Conservation (phyloP, 92 coral and sea anemone species). For the Hydrozoanthus gracilis region DNA sequence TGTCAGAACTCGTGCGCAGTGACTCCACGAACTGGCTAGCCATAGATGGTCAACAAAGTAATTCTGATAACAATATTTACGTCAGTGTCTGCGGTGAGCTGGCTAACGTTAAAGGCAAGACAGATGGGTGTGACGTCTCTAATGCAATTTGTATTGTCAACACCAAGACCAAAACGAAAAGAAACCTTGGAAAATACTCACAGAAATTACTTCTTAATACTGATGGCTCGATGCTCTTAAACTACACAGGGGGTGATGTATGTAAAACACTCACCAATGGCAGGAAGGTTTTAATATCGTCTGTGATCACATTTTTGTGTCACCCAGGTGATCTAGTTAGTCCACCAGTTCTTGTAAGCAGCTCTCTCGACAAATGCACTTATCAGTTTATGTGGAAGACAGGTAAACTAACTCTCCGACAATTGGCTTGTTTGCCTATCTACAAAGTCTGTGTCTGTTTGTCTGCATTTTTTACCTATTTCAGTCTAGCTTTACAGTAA, state of each 20-base stretch:
- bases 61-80: conserved; percentile 65
- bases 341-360: conserved; percentile 88
- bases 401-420: conserved; percentile 51
- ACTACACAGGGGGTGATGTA: conserved; percentile 74
- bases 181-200: conserved; percentile 74
- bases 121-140: conserved; percentile 61
- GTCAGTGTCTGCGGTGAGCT: conserved; percentile 89
- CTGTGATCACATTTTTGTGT: conserved; percentile 87
- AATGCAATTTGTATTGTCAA: conserved; percentile 81
- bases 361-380: conserved; percentile 78
- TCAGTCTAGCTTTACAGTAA: too few species aligned
- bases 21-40: conserved; percentile 78
- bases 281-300: conserved; percentile 44
- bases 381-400: conserved; percentile 90
- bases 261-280: conserved; percentile 63
- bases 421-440: background rate
- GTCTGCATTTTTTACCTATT: too few species aligned
- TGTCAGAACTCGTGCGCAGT: conserved; percentile 81
- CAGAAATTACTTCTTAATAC: conserved; percentile 60
- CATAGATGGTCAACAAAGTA: conserved; percentile 73
- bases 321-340: conserved; percentile 87
- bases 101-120: conserved; percentile 20
- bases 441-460: too few species aligned
- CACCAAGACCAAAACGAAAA: conserved; percentile 54
- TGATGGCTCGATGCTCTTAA: conserved; percentile 71